A percentile compares a stretch with the other conserved stretches of the same genome.
Evolutionary conservation across 2,888 invertebrate species (phyloP).

Genomic region (Euplexia lucipara): DNA sequence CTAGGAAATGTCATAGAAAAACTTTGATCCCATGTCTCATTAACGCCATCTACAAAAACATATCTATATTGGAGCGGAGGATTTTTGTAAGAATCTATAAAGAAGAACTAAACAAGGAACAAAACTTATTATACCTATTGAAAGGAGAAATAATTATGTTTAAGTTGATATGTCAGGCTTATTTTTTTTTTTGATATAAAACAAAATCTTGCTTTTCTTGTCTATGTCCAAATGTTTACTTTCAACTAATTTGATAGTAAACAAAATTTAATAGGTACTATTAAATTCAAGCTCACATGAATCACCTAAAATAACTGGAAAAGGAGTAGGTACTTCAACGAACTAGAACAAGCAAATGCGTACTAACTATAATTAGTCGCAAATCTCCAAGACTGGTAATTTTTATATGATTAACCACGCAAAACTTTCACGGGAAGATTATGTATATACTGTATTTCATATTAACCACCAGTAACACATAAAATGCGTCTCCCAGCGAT

Average conservation of each 20-base stretch:
- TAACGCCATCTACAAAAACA: too few species aligned
- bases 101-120: too few species aligned
- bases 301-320: slow-evolving; percentile 14
- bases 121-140: too few species aligned
- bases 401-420: background rate
- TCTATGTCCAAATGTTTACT: background rate
- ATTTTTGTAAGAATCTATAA: too few species aligned
- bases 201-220: too few species aligned
- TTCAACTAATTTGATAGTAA: background rate
- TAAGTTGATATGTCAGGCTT: too few species aligned
- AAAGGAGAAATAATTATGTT: too few species aligned
- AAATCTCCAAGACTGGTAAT: background rate
- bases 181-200: too few species aligned
- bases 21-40: too few species aligned
- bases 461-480: background rate
- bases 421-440: background rate
- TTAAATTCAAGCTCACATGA: slow-evolving; percentile 9
- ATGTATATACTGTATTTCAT: too few species aligned
- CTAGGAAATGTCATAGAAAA: too few species aligned
- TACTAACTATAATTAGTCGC: background rate
- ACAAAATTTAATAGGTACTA: background rate
- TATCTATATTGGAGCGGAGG: too few species aligned
- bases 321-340: background rate
- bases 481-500: background rate
- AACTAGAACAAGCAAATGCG: slow-evolving; percentile 14